phyloP scores from a whole-genome alignment of 2,888 invertebrate genomes.

The Drosophila meridionalis region DNA sequence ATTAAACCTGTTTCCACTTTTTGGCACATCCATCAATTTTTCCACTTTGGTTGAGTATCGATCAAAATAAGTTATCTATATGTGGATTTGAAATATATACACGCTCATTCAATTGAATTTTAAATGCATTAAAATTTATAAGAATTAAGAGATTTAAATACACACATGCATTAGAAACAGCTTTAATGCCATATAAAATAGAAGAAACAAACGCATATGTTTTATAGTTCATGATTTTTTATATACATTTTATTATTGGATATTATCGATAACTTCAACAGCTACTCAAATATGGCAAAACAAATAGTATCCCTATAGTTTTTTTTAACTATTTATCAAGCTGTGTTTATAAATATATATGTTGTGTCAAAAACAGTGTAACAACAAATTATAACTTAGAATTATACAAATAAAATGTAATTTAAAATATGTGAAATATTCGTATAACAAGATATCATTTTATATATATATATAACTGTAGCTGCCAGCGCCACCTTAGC shows the following conservation, averaged over 20 bases:
- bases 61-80: background rate
- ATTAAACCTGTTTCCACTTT: conserved; percentile 18
- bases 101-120: background rate
- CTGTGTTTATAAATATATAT: too few relatives aligned
- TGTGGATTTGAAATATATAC: background rate
- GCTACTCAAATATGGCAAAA: background rate
- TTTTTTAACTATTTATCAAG: too few relatives aligned
- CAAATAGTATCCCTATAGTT: too few relatives aligned
- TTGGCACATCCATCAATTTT: conserved; percentile 7
- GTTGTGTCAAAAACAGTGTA: background rate
- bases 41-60: background rate
- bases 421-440: background rate
- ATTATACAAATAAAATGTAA: background rate
- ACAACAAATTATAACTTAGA: background rate
- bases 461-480: background rate
- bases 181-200: too few relatives aligned
- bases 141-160: too few relatives aligned
- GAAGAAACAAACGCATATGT: background rate
- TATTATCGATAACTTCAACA: background rate
- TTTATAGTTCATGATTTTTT: background rate
- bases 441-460: background rate
- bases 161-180: too few relatives aligned
- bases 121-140: background rate
- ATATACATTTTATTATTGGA: background rate
- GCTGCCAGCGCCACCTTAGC: conserved; percentile 38